These are phyloP conservation scores for Ophion costatus DNA, from an alignment of 2,888 invertebrate genomes.

Conservation along the genomic window DNA sequence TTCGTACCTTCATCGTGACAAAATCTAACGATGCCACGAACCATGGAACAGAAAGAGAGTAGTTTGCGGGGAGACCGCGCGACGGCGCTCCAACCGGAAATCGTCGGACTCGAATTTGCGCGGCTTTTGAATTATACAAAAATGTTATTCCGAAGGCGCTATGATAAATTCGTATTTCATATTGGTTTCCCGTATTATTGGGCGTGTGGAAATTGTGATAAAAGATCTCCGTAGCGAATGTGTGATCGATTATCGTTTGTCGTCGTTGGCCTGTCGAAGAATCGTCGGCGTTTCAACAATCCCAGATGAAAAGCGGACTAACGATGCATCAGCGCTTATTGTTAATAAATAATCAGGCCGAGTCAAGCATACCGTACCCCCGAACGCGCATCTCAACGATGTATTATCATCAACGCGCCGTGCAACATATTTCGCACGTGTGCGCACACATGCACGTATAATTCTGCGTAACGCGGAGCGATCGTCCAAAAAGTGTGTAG, in stretches of 20 bases:
- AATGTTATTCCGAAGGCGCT: not conserved
- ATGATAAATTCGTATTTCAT: not conserved
- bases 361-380: not conserved
- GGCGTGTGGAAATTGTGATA: not conserved
- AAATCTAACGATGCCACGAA: constrained; percentile 69
- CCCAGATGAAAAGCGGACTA: not conserved
- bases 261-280: not conserved
- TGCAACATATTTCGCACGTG: not conserved
- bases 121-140: constrained; percentile 25
- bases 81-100: constrained; percentile 57
- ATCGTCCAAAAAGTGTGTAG: constrained; percentile 8
- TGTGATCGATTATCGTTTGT: not conserved
- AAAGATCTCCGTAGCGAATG: not conserved
- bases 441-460: not conserved
- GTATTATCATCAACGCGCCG: not conserved
- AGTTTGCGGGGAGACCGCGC: constrained; percentile 30
- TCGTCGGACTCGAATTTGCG: not conserved
- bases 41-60: constrained; percentile 69
- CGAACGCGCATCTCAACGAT: not conserved
- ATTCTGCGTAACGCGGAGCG: not conserved
- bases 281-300: not conserved
- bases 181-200: not conserved
- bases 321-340: not conserved
- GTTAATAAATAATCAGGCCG: not conserved
- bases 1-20: constrained; percentile 75